These are phyloP conservation scores for Dolichoris vasculosae DNA, from an alignment of 1,140 invertebrate genomes.

Conservation along the genomic window DNA sequence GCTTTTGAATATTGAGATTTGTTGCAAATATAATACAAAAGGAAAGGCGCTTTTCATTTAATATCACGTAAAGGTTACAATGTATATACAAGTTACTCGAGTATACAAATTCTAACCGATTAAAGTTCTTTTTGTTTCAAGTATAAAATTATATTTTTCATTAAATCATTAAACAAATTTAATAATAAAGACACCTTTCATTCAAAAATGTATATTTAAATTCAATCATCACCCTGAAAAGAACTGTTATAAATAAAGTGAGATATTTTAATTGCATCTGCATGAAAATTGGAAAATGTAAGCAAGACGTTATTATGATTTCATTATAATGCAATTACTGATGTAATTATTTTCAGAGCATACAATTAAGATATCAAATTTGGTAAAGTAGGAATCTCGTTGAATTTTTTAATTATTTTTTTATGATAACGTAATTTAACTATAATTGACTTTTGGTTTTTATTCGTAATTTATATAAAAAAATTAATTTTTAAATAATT, in stretches of 20 bases:
- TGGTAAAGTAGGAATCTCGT: neutral
- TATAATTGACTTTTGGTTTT: too few species aligned
- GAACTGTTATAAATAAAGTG: neutral
- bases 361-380: neutral
- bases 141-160: neutral
- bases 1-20: too few species aligned
- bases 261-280: neutral
- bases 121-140: neutral
- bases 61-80: neutral
- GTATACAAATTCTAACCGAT: neutral
- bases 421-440: too few species aligned
- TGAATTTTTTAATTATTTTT: too few species aligned
- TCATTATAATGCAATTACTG: neutral
- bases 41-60: neutral
- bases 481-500: too few species aligned
- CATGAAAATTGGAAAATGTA: neutral
- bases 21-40: too few species aligned
- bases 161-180: neutral
- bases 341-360: neutral
- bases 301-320: neutral
- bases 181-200: neutral
- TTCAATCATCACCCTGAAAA: neutral
- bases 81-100: neutral
- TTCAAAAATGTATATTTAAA: constrained; percentile 1
- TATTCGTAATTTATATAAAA: neutral